Percentiles rank a stretch among this genome's conserved stretches.
Evolutionary conservation across 2,888 invertebrate genomes (phyloP).

Genomic region (Philaethria dido): DNA sequence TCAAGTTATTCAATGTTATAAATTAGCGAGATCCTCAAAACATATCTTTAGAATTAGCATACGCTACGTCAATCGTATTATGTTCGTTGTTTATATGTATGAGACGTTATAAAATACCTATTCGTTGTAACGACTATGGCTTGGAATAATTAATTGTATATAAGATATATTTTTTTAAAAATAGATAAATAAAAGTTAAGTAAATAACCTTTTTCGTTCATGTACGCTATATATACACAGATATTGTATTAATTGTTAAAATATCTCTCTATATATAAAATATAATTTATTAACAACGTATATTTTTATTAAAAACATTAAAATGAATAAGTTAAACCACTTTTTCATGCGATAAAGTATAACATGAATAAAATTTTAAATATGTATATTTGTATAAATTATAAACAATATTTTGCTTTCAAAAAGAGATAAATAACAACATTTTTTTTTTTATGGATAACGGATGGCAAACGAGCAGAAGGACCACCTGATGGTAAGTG

Average conservation of each 20-base stretch:
- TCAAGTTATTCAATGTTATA: constrained; percentile 30
- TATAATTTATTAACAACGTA: neutral
- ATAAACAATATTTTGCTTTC: neutral
- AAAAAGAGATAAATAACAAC: neutral
- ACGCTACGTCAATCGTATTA: constrained; percentile 23
- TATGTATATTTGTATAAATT: no score
- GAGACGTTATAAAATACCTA: constrained; percentile 4
- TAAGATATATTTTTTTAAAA: neutral
- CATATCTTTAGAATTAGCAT: constrained; percentile 17
- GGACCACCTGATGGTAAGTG: no score
- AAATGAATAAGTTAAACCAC: neutral
- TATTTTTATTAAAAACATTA: neutral
- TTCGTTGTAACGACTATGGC: neutral
- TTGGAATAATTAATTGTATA: neutral
- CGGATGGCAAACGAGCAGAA: no score
- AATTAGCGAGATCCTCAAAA: constrained; percentile 24
- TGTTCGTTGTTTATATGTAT: constrained; percentile 12
- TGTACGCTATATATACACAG: no score
- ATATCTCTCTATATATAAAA: neutral
- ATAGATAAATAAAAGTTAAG: neutral
- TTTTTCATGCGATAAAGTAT: neutral
- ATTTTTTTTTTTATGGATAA: no score
- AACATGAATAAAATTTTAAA: no score
- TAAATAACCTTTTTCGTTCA: no score
- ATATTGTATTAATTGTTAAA: no score